Evolutionary conservation across 2,113 vertebrate genomes (phyloP), one percentile per base, ranked within the genome.

Genomic region (Hippocampus zosterae): DNA sequence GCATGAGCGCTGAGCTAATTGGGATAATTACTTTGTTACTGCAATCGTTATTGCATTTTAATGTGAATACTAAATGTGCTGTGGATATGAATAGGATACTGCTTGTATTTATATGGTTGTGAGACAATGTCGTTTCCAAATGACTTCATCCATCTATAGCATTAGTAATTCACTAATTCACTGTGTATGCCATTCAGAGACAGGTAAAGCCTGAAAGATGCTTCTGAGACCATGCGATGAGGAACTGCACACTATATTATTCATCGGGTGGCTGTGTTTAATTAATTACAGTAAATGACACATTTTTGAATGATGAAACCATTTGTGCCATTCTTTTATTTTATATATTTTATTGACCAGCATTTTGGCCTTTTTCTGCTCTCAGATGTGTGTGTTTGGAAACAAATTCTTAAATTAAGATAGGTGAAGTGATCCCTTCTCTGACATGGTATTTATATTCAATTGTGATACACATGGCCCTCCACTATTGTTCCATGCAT

Each of bases 1-100:
- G 85, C 81, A 76, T 86, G 85, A 86, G 57, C 79, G 73, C 68
- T 56, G 75, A 82, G 84, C 75, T 90, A 89, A 90, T 88, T 88
- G 87, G 75, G 79, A 88, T 87, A 85, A 90, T 88, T 82, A 84
- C 71, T 82, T 81, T 77, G 83, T 84, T 84, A 87, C 80, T 79
- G 82, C 48, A 53, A 74, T 84, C 67, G 53, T 84, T 87, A 87
- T 88, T 84, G 82, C 75, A 83, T 88, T 86, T 85, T 85, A 86
- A 86, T 85, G 76, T 76, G 78, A 73, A 71, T 77, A 82, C 74
- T 70, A 77, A 78, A 84, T 71, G 72, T 83, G 74, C 18, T 23
- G 27, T 72, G 41, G 66, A 79, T 67, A 64, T 69, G 73, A 48
- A 42, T 5, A 61, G 25, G 60, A 64, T 37, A 33, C 25, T 41